phyloP scores from a whole-genome alignment of 2,888 invertebrate genomes.

The Tenthredo scrophulariae region DNA sequence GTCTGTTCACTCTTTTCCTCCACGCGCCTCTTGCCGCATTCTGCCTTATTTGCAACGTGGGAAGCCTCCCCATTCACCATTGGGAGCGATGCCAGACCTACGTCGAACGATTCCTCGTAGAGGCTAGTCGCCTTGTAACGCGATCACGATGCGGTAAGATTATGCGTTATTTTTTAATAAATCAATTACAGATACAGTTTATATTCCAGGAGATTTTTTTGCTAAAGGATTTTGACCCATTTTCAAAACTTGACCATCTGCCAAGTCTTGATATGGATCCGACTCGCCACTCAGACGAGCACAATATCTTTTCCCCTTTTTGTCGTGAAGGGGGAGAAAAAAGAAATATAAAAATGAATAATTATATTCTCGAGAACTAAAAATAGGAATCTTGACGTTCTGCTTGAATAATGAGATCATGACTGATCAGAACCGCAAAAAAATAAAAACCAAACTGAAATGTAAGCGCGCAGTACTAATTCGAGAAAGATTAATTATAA shows the following conservation, averaged over 20 bases:
- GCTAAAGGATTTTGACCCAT: conserved; percentile 18
- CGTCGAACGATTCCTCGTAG: conserved; percentile 93
- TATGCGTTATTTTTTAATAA: conserved; percentile 21
- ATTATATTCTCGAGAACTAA: not conserved
- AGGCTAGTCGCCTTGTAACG: conserved; percentile 91
- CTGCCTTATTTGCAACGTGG: conserved; percentile 94
- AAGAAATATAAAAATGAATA: not conserved
- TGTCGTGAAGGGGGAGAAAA: not conserved
- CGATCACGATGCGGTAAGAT: conserved; percentile 89
- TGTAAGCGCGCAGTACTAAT: not conserved
- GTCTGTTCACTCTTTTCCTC: conserved; percentile 96
- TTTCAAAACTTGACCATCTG: conserved; percentile 46
- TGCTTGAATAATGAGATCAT: not conserved
- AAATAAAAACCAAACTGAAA: too few species aligned
- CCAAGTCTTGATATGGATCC: conserved; percentile 50
- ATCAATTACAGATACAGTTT: too few species aligned
- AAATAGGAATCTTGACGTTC: not conserved
- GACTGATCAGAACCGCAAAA: not conserved
- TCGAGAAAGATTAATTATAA: not conserved
- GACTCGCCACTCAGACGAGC: conserved; percentile 34
- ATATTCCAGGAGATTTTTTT: not conserved
- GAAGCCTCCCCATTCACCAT: conserved; percentile 89
- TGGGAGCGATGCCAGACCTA: conserved; percentile 95
- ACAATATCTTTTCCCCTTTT: conserved; percentile 8
- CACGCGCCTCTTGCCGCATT: conserved; percentile 96